phyloP scores from a whole-genome alignment of 2,113 vertebrate genomes.

The Nothoprocta perdicaria region DNA sequence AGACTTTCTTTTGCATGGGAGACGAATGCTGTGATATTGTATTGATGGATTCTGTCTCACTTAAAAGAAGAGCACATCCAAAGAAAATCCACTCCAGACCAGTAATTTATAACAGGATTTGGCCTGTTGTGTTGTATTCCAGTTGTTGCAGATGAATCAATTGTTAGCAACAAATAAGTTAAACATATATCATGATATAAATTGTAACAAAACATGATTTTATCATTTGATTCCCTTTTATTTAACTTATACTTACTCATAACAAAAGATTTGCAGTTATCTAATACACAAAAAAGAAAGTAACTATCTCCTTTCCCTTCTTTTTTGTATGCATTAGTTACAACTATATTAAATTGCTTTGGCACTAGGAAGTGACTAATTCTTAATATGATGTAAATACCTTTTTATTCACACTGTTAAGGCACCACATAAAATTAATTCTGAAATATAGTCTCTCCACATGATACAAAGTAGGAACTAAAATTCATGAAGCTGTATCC shows the following conservation, averaged over 20 bases:
- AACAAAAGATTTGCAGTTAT: not conserved
- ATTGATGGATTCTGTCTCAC: not conserved
- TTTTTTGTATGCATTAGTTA: not conserved
- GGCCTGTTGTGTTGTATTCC: not conserved
- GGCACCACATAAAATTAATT: not conserved
- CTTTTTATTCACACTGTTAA: not conserved
- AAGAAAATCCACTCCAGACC: not conserved
- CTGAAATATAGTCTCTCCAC: not conserved
- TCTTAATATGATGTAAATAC: not conserved
- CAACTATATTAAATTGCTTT: not conserved
- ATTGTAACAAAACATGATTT: not conserved
- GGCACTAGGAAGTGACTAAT: not conserved
- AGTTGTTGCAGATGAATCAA: not conserved
- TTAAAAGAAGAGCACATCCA: not conserved
- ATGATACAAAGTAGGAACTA: not conserved
- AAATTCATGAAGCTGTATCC: not conserved
- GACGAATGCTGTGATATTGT: not conserved
- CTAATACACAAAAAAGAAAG: not conserved
- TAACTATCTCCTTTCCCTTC: not conserved
- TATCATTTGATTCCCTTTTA: not conserved
- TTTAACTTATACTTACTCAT: not conserved
- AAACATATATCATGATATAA: not conserved
- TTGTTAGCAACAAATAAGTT: not conserved
- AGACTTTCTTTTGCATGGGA: not conserved
- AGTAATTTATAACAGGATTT: not conserved